Percentiles rank a stretch among this genome's conserved stretches.
Evolutionary conservation across 2,797 vertebrate genomes (phyloP).

Genomic region (Anomalospiza imberbis): DNA sequence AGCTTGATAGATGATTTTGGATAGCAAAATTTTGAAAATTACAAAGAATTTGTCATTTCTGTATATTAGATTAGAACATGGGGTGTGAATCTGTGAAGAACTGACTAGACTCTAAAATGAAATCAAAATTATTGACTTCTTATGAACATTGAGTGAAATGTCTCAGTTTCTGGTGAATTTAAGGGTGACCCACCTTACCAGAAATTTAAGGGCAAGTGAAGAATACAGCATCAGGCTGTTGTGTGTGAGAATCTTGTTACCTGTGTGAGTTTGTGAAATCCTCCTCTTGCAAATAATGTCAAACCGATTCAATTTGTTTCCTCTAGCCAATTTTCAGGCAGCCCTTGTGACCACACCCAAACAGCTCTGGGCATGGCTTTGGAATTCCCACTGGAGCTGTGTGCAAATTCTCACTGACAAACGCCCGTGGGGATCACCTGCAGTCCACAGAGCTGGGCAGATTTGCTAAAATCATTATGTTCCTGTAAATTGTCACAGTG

Average conservation of each 20-base stretch:
- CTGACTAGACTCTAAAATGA: not conserved
- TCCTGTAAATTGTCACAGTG: constrained; percentile 39
- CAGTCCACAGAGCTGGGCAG: not conserved
- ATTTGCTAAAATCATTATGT: constrained; percentile 51
- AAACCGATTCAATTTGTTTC: not conserved
- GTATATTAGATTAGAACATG: not conserved
- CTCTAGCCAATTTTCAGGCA: not conserved
- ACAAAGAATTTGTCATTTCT: not conserved
- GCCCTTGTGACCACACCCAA: not conserved
- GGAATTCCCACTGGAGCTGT: not conserved
- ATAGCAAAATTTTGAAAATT: not conserved
- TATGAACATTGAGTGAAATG: not conserved
- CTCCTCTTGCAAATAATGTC: not conserved
- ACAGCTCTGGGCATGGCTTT: not conserved
- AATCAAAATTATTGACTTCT: not conserved
- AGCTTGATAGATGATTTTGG: not conserved
- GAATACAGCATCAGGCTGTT: not conserved
- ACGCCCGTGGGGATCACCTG: not conserved
- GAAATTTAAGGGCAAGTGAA: not conserved
- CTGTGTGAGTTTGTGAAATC: not conserved
- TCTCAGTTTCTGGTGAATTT: not conserved
- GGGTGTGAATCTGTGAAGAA: not conserved
- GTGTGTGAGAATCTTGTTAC: not conserved
- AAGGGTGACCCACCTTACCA: not conserved
- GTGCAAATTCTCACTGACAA: not conserved